Base-by-base conservation (phyloP, 1,140 invertebrate species). In the Bradynema listronoti region DNA sequence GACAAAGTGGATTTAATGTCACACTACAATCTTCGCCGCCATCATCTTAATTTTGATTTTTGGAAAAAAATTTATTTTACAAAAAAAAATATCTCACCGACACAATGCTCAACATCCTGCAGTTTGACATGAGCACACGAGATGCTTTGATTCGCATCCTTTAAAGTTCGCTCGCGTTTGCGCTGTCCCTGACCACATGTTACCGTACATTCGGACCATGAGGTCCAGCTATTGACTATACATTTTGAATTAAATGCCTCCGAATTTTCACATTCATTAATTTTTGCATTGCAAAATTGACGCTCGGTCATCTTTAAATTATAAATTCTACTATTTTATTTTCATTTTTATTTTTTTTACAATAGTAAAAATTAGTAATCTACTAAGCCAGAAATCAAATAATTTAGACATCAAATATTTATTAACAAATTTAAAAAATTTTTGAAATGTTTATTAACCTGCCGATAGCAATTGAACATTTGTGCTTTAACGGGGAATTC, bases 381-480 rank as follows among this genome's bases (percentile, higher is more conserved):
- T n/a, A n/a, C n/a, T n/a, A n/a, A n/a, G n/a, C n/a, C n/a, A n/a
- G n/a, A n/a, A n/a, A n/a, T n/a, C n/a, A n/a, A n/a, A n/a, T n/a
- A n/a, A n/a, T n/a, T n/a, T n/a, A n/a, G n/a, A n/a, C n/a, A n/a
- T n/a, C n/a, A n/a, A n/a, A n/a, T n/a, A n/a, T n/a, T n/a, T n/a
- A n/a, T n/a, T n/a, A n/a, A n/a, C n/a, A n/a, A n/a, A n/a, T n/a
- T n/a, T n/a, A n/a, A n/a, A n/a, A n/a, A n/a, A n/a, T n/a, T n/a
- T n/a, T n/a, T n/a, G n/a, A n/a, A n/a, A n/a, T n/a, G n/a, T n/a
- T n/a, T n/a, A n/a, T n/a, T 47, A 7, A 55, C 63, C 77, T 91
- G 88, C 33, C 87, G 82, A 66, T 86, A 85, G 78, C 90, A 92
- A 54, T 84, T 78, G 74, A 85, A 82, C 84, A 87, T 86, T 63